Conservation (phyloP, 37 sponge, comb jelly and placozoan species). For the Bolinopsis microptera region DNA sequence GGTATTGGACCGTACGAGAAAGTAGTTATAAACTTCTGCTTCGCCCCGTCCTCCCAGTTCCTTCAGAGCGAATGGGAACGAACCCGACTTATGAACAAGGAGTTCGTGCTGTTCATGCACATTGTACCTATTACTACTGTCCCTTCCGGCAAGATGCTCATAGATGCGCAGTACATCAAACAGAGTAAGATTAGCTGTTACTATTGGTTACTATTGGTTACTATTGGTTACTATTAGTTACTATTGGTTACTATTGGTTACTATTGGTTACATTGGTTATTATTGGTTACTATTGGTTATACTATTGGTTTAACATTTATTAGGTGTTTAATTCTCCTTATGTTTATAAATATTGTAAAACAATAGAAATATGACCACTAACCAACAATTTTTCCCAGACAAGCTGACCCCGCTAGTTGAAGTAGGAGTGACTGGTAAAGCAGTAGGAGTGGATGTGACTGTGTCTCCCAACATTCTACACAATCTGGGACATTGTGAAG, state of each 20-base stretch:
- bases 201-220: too few species aligned
- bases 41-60: slow-evolving; percentile 40
- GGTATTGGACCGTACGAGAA: slow-evolving; percentile 66
- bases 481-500: slow-evolving; percentile 30
- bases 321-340: too few species aligned
- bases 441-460: slow-evolving; percentile 33
- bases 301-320: too few species aligned
- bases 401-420: slow-evolving; percentile 55
- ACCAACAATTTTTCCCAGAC: too few species aligned
- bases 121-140: slow-evolving; percentile 61
- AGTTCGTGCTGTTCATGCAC: slow-evolving; percentile 65
- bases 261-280: too few species aligned
- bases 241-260: too few species aligned
- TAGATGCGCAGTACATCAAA: slow-evolving; percentile 62
- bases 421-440: slow-evolving; percentile 41
- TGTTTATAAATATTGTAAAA: too few species aligned
- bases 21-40: slow-evolving; percentile 59
- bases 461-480: not conserved
- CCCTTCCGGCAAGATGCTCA: slow-evolving; percentile 46
- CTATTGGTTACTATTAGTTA: too few species aligned
- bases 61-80: slow-evolving; percentile 60
- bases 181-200: slow-evolving; percentile 17
- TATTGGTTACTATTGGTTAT: too few species aligned
- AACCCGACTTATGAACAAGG: not conserved
- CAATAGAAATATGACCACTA: too few species aligned